Base-by-base conservation (phyloP, 2,113 vertebrate genomes). In the Pygoscelis antarcticus region DNA sequence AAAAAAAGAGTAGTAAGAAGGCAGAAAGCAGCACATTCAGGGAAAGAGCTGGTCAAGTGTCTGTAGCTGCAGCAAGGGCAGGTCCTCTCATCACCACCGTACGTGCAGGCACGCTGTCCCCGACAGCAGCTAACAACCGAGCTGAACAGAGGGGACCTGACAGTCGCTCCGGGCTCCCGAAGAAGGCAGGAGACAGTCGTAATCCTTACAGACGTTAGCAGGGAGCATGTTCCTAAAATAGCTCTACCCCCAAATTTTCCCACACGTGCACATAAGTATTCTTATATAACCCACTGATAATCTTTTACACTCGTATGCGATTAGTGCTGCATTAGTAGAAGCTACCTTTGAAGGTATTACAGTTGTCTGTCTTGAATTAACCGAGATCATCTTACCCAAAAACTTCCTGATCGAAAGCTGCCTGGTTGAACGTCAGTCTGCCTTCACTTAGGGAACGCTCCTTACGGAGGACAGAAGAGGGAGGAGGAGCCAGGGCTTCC, bases 221-320 rank as follows among this genome's bases (percentile, higher is more conserved):
- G 51, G n/a, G 36, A 40, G 16, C 4, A 9, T 2, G 23, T 32
- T 80, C 11, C 36, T 40, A 6, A 36, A 52, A 58, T 6, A 64
- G 49, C 29, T 30, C 16, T 23, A 36, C 11, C 25, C 47, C 6
- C 20, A 69, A 25, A 7, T 10, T 30, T 19, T 26, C n/a, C 54
- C n/a, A 29, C 26, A 14, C 52, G 29, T 23, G 36, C 46, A 22
- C 1, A 0, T 11, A 36, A 34, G 7, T 46, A 5, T 85, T 78
- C 18, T 40, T 16, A 12, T 3, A 11, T 17, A 32, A 51, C 3
- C 22, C 52, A 16, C 14, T 15, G 44, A 15, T 8, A 30, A 26
- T 12, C 7, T 8, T 22, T 51, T 30, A 8, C 3, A 3, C 11
- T 27, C 2, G 1, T 7, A 6, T 0, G 54, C 2, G 7, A 21